These are phyloP conservation scores for Chlorodrepanis virens DNA, from an alignment of 2,113 vertebrate species.

Conservation along the genomic window DNA sequence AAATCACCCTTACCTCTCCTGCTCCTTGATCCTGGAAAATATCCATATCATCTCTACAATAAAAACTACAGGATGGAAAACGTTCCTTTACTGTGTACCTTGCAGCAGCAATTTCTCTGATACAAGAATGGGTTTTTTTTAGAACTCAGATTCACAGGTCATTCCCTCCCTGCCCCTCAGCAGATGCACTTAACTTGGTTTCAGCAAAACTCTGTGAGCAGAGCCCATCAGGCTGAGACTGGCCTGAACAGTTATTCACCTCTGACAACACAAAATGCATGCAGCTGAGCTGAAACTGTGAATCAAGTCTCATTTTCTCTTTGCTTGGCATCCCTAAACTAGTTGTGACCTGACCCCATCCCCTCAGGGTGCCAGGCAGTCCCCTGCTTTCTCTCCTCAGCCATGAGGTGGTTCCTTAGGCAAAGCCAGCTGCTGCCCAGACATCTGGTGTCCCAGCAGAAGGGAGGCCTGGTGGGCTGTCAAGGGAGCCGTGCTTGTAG, in stretches of 20 bases:
- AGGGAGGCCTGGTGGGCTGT: neutral
- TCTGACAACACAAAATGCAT: neutral
- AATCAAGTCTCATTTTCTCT: neutral
- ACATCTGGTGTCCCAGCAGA: neutral
- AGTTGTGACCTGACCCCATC: neutral
- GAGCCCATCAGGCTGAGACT: neutral
- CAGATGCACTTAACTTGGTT: neutral
- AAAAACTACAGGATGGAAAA: neutral
- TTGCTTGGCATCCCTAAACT: neutral
- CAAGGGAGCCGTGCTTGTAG: neutral
- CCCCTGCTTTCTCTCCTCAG: neutral
- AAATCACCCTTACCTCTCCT: neutral
- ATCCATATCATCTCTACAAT: neutral
- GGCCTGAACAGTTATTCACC: neutral
- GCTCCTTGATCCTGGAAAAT: neutral
- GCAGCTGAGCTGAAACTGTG: neutral
- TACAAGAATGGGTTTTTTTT: neutral
- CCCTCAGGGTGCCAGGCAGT: neutral
- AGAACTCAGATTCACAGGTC: neutral
- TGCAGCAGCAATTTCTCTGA: neutral
- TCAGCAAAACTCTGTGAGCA: neutral
- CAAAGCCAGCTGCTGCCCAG: neutral
- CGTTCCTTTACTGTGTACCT: neutral
- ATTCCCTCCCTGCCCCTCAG: neutral
- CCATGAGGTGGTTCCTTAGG: neutral